Evolutionary conservation across 2,888 invertebrate species (phyloP).

Genomic region (Leptarthrus brevirostris): DNA sequence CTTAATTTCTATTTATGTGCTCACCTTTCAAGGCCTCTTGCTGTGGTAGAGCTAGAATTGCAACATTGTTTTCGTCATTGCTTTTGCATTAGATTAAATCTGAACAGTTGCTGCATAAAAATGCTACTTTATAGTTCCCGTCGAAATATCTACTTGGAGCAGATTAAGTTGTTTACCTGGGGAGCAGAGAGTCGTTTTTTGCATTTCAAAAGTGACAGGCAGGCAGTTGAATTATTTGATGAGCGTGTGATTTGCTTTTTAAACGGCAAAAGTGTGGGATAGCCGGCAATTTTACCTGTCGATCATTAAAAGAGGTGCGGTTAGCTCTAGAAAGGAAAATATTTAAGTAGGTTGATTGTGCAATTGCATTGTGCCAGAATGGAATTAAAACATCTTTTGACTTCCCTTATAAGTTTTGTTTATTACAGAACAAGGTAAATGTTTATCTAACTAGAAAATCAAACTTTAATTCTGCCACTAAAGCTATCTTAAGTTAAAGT

Average conservation of each 20-base stretch:
- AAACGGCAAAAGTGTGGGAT: slow-evolving; percentile 50
- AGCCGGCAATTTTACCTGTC: slow-evolving; percentile 48
- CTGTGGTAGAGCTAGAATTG: background rate
- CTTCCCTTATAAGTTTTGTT: too few species aligned
- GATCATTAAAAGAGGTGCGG: slow-evolving; percentile 51
- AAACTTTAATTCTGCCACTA: too few species aligned
- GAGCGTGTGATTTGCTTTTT: slow-evolving; percentile 51
- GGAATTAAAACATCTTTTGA: slow-evolving; percentile 16
- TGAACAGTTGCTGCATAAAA: slow-evolving; percentile 17
- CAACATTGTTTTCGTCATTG: slow-evolving; percentile 32
- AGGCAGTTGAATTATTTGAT: slow-evolving; percentile 50
- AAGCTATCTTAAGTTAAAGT: too few species aligned
- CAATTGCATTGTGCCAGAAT: slow-evolving; percentile 7
- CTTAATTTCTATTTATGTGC: slow-evolving; percentile 14
- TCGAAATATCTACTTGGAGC: background rate
- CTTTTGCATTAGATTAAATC: slow-evolving; percentile 29
- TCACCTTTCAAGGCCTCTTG: slow-evolving; percentile 24
- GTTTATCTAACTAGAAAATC: too few species aligned
- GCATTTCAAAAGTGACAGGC: slow-evolving; percentile 50
- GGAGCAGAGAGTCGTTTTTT: slow-evolving; percentile 35
- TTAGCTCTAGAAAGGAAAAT: slow-evolving; percentile 49
- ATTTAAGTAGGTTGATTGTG: slow-evolving; percentile 42
- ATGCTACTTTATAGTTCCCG: background rate
- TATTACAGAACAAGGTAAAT: too few species aligned
- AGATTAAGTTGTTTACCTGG: slow-evolving; percentile 26